phyloP scores from a whole-genome alignment of 2,888 invertebrate genomes.

The Phengaris arion region DNA sequence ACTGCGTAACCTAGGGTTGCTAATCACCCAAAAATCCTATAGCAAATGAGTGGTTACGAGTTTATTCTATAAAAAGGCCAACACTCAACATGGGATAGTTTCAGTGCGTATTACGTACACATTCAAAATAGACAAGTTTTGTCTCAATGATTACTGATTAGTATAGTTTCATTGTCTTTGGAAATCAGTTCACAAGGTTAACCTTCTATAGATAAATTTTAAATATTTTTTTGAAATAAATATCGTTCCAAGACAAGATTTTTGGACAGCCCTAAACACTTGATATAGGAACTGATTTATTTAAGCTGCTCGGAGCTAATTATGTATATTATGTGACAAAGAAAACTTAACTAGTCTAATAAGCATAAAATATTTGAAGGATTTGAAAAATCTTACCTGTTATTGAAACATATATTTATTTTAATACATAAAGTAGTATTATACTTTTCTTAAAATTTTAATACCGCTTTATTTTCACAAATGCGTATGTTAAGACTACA shows the following conservation, averaged over 20 bases:
- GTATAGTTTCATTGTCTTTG: no score
- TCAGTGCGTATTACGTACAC: no score
- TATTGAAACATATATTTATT: background rate
- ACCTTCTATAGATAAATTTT: no score
- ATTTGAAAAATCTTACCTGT: background rate
- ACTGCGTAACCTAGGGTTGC: conserved; percentile 22
- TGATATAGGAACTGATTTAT: conserved; percentile 22
- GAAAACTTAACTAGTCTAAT: conserved; percentile 1
- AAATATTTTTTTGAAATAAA: no score
- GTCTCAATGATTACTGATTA: no score
- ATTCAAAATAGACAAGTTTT: no score
- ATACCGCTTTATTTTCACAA: background rate
- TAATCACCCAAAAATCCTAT: background rate
- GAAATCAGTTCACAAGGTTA: no score
- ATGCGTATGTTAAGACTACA: background rate
- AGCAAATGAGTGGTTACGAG: background rate
- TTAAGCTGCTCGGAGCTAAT: background rate
- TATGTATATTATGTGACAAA: background rate
- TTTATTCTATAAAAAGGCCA: no score
- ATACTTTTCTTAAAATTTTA: no score
- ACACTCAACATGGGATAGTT: no score
- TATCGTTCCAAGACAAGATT: background rate
- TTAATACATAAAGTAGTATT: no score
- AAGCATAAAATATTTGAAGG: background rate
- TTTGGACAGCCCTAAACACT: conserved; percentile 7